Percentiles rank a stretch among this genome's conserved stretches.
Evolutionary conservation across 2,888 invertebrate genomes (phyloP).

Genomic region (Cynaeus angustus): DNA sequence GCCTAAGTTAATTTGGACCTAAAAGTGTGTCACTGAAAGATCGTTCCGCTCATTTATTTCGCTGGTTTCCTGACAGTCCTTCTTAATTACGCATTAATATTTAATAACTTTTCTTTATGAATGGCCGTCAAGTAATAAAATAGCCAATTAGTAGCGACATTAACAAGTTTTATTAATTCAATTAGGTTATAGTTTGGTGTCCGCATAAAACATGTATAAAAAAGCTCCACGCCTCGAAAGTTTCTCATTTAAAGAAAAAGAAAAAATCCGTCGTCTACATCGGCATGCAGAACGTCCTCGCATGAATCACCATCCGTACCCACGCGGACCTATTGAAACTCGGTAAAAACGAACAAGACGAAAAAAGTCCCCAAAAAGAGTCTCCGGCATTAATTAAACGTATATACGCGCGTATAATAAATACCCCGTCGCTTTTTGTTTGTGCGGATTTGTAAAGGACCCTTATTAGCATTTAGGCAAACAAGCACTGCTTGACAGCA

Average conservation of each 20-base stretch:
- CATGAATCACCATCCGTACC: constrained; percentile 35
- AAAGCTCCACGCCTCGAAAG: constrained; percentile 18
- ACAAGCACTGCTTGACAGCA: constrained; percentile 55
- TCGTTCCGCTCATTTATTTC: no score
- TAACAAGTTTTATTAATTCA: constrained; percentile 30
- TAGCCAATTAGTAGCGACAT: constrained; percentile 26
- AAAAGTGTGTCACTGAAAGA: no score
- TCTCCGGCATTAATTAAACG: constrained; percentile 45
- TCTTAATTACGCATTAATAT: constrained; percentile 19
- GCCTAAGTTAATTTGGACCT: no score
- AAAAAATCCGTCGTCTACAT: constrained; percentile 9
- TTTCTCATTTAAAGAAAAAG: background rate
- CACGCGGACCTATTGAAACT: constrained; percentile 37
- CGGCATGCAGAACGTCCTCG: constrained; percentile 18
- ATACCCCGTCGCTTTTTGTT: constrained; percentile 49
- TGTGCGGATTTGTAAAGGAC: constrained; percentile 50
- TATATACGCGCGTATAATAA: constrained; percentile 46
- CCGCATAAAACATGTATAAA: constrained; percentile 7
- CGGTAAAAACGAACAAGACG: background rate
- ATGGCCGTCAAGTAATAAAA: constrained; percentile 26
- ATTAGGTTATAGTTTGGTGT: constrained; percentile 23
- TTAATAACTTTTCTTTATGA: constrained; percentile 30
- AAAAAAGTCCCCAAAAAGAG: constrained; percentile 30
- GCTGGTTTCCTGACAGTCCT: constrained; percentile 7
- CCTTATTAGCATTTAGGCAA: constrained; percentile 68